Percentiles rank a stretch among this genome's conserved stretches.
These are phyloP conservation scores for Chironomus striatipennis DNA, from an alignment of 1,140 invertebrate genomes.

Conservation along the genomic window DNA sequence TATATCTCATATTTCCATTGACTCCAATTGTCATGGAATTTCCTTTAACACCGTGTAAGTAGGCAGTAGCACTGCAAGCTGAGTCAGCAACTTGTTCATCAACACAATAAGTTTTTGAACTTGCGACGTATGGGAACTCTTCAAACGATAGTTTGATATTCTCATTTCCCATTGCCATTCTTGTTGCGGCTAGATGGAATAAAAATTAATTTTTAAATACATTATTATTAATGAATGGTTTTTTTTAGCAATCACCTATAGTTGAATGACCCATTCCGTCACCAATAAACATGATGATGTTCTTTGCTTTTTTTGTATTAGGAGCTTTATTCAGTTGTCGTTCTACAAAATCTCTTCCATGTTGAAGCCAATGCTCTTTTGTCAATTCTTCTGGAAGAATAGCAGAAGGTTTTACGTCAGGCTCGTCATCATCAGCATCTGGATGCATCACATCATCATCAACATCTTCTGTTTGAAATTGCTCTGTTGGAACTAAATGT, in stretches of 20 bases:
- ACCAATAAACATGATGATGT: conserved; percentile 67
- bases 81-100: conserved; percentile 69
- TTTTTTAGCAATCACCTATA: too few species aligned
- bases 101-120: conserved; percentile 73
- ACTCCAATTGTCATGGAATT: conserved; percentile 68
- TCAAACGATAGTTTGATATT: conserved; percentile 60
- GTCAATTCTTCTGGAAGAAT: conserved; percentile 27
- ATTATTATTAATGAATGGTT: conserved; percentile 32
- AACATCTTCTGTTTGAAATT: neutral
- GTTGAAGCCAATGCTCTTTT: conserved; percentile 33
- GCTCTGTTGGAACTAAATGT: neutral
- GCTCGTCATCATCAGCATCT: neutral
- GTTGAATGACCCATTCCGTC: conserved; percentile 75
- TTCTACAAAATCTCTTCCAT: conserved; percentile 33
- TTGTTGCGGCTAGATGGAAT: conserved; percentile 45
- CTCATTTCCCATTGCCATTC: conserved; percentile 58
- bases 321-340: conserved; percentile 34
- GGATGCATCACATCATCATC: neutral
- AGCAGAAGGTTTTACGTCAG: neutral
- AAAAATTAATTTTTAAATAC: neutral
- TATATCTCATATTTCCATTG: conserved; percentile 48
- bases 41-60: conserved; percentile 70
- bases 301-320: conserved; percentile 48
- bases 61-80: conserved; percentile 69
- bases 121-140: conserved; percentile 57